These are phyloP conservation scores for Synanthedon vespiformis DNA, from an alignment of 2,888 invertebrate genomes.

Conservation along the genomic window DNA sequence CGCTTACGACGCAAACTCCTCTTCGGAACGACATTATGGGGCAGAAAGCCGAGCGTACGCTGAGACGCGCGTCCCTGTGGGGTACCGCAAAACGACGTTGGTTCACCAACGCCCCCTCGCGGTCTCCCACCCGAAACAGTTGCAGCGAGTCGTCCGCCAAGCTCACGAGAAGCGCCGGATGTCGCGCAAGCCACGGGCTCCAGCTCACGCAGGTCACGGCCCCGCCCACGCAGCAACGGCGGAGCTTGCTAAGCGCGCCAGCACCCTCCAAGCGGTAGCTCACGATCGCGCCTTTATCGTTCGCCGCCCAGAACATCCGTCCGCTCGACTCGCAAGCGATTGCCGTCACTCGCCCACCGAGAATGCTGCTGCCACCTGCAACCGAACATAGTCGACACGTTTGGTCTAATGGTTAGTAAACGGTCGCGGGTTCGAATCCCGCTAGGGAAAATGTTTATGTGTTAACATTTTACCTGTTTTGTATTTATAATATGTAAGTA, in stretches of 20 bases:
- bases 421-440: too few species aligned
- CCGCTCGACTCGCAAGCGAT: conserved; percentile 84
- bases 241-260: conserved; percentile 76
- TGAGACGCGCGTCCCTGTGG: conserved; percentile 59
- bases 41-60: conserved; percentile 83
- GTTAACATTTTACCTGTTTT: too few species aligned
- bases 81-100: conserved; percentile 75
- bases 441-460: too few species aligned
- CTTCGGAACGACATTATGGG: conserved; percentile 86
- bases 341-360: conserved; percentile 75
- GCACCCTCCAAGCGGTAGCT: conserved; percentile 78
- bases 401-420: too few species aligned
- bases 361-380: conserved; percentile 62
- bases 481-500: too few species aligned
- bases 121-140: conserved; percentile 71
- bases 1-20: conserved; percentile 84
- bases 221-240: conserved; percentile 73
- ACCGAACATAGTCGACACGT: neutral
- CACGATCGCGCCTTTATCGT: conserved; percentile 79
- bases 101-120: conserved; percentile 75
- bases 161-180: conserved; percentile 84
- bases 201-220: conserved; percentile 81
- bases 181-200: conserved; percentile 85
- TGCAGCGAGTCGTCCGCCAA: conserved; percentile 81
- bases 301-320: conserved; percentile 85